Evolutionary conservation across 53 echinoderm and acorn worm genomes (phyloP).

Genomic region (Astropecten irregularis): DNA sequence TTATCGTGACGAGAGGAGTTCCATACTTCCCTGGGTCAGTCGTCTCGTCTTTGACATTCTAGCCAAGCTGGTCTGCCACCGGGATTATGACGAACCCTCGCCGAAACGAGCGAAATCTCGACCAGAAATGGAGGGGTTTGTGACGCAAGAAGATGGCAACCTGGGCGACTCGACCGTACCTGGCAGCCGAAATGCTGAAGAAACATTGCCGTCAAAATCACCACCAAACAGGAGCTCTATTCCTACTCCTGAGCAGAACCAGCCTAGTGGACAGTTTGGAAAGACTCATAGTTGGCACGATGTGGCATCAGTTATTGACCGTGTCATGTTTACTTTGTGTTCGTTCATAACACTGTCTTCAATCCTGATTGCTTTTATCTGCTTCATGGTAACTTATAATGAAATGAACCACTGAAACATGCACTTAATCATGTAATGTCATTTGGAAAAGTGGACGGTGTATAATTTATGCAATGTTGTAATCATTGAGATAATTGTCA

Average conservation of each 20-base stretch:
- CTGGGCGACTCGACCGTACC: not conserved
- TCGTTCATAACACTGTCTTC: not conserved
- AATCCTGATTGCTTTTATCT: not conserved
- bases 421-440: too few species aligned
- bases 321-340: not conserved
- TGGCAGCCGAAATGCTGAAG: not conserved
- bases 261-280: not conserved
- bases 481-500: too few species aligned
- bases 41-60: not conserved
- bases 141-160: not conserved
- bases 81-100: not conserved
- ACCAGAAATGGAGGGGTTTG: not conserved
- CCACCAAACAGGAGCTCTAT: not conserved
- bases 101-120: not conserved
- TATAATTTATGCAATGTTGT: too few species aligned
- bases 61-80: not conserved
- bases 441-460: too few species aligned
- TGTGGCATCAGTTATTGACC: slow-evolving; percentile 4
- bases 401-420: too few species aligned
- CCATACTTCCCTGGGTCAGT: slow-evolving; percentile 23
- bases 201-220: not conserved
- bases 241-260: not conserved
- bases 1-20: not conserved
- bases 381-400: not conserved
- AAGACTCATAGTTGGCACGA: not conserved